Base-by-base conservation (phyloP, 2,797 vertebrate genomes). In the Alcedo atthis region DNA sequence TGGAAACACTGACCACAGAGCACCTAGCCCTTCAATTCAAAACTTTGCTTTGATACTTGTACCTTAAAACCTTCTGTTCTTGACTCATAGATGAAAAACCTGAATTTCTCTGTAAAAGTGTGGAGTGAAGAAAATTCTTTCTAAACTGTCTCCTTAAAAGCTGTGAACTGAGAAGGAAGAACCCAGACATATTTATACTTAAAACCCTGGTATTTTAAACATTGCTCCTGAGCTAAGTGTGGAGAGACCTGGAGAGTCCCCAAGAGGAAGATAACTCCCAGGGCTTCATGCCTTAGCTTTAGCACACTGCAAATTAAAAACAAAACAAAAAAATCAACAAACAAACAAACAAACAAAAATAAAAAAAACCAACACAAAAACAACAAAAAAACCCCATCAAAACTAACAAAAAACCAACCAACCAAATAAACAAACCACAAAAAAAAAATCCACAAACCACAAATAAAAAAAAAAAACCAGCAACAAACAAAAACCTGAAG, bases 111-210 rank as follows among this genome's bases (percentile, higher is more conserved):
- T 71, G 17, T 24, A 48, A 45, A 37, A 67, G 32, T 40, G 37
- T 40, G 8, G 37, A 4, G 15, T 9, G 13, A 49, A 12, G 25
- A 12, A 28, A 79, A 33, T 3, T 46, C 20, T 33, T 51, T 68
- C 51, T 20, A 35, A 68, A 33, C 12, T 28, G 26, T 14, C 19
- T 58, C 75, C 51, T 85, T 62, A 12, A 90, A 76, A 76, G 67
- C 26, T 51, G 46, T 45, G 53, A 94, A 40, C 21, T n/a, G 63
- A 35, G 90, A 68, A 76, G 9, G 22, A 84, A 67, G 19, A 76
- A 59, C 7, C 2, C 59, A 18, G 12, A 15, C 0, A 1, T 4
- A n/a, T 9, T 77, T 4, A 1, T 4, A 5, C 67, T 26, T 66
- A 33, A 74, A 82, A 59, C 16, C 21, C 43, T 1, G 7, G 15